Evolutionary conservation across 2,113 vertebrate genomes (phyloP).

Genomic region (Centropus unirufus): DNA sequence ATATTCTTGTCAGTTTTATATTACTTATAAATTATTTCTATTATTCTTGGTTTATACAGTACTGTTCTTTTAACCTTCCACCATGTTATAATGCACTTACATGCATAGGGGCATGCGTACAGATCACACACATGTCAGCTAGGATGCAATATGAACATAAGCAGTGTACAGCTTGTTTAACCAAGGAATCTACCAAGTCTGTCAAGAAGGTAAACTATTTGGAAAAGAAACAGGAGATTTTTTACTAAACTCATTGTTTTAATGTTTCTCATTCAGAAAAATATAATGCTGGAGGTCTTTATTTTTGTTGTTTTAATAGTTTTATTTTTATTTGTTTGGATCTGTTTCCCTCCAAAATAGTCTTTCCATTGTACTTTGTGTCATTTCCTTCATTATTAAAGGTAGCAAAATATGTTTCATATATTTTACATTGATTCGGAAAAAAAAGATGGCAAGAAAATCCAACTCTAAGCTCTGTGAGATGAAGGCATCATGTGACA

Average conservation of each 20-base stretch:
- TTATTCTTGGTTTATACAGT: neutral
- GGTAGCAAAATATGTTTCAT: neutral
- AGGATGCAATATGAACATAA: neutral
- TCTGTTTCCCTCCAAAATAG: neutral
- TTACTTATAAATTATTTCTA: neutral
- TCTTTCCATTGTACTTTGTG: neutral
- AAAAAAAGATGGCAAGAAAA: neutral
- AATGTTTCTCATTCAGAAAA: neutral
- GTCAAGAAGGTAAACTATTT: neutral
- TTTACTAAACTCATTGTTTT: neutral
- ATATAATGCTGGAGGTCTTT: fast-evolving
- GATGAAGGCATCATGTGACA: neutral
- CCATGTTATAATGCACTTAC: neutral
- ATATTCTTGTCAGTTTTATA: neutral
- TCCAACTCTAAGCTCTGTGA: neutral
- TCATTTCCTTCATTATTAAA: neutral
- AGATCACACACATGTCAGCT: neutral
- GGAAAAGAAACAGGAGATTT: neutral
- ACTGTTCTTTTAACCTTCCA: neutral
- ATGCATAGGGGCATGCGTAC: too few relatives aligned
- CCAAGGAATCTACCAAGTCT: neutral
- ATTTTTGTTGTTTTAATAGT: too few relatives aligned
- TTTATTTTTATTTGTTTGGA: fast-evolving
- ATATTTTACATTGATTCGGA: neutral
- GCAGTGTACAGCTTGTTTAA: neutral